Conservation (phyloP, 2,888 invertebrate species). For the Athripsodes cinereus region DNA sequence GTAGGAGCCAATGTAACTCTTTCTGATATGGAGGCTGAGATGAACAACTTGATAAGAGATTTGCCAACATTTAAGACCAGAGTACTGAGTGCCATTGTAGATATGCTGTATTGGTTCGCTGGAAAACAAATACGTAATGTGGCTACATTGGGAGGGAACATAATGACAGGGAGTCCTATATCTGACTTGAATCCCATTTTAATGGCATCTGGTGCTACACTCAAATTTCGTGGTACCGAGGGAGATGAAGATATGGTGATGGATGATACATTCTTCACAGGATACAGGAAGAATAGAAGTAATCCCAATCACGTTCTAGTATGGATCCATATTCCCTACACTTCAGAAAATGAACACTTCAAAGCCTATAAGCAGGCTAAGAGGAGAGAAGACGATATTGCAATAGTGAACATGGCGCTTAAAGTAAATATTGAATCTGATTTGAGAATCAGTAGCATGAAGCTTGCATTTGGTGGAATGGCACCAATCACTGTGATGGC, state of each 20-base stretch:
- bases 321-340: conserved; percentile 73
- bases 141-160: conserved; percentile 87
- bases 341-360: conserved; percentile 62
- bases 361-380: conserved; percentile 88
- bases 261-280: conserved; percentile 76
- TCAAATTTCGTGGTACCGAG: conserved; percentile 56
- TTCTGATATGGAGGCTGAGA: conserved; percentile 57
- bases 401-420: conserved; percentile 86
- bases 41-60: conserved; percentile 49
- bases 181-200: conserved; percentile 93
- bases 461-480: conserved; percentile 89
- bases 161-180: conserved; percentile 93
- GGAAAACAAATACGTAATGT: conserved; percentile 93
- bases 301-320: conserved; percentile 72
- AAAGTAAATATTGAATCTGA: conserved; percentile 46
- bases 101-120: conserved; percentile 93
- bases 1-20: conserved; percentile 79
- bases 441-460: conserved; percentile 54
- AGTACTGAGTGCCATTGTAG: conserved; percentile 61
- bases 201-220: conserved; percentile 63
- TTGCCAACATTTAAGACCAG: conserved; percentile 52
- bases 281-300: conserved; percentile 74
- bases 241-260: conserved; percentile 58
- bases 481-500: conserved; percentile 78
- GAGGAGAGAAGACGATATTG: conserved; percentile 90